Base-by-base conservation (phyloP, 2,113 vertebrate species). In the Melanotaenia duboulayi region DNA sequence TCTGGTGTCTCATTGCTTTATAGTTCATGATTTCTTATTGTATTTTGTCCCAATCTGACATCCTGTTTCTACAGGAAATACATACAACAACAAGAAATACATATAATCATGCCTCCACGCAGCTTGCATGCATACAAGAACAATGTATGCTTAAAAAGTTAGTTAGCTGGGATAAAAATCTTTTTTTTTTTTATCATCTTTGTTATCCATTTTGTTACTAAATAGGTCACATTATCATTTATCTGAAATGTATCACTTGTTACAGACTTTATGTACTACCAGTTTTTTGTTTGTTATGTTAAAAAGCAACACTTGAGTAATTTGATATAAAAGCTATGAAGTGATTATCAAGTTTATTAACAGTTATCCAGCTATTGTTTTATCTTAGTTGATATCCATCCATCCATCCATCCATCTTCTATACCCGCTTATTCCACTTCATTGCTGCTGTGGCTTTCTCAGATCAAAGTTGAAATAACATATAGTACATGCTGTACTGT, bases 31-130 rank as follows among this genome's bases (percentile, higher is more conserved):
- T 49, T 69, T 48, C 46, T 35, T 4, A 2, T 49, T 25, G 40
- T 10, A 42, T 62, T 44, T 48, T 20, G 19, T 37, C 1, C 7
- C 13, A 11, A 28, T 28, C 28, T 28, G 8, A 7, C 39, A 10
- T 65, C 39, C 24, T 42, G 20, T 16, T 58, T 67, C 23, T 24
- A 57, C 22, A 67, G 24, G 9, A 63, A 70, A 50, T 44, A 2
- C 24, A 46, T 4, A 8, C 64, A 25, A 24, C 56, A 58, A 12
- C 48, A 1, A 8, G 0, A 20, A 5, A 35, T 16, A 19, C 6
- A 65, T 14, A 6, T 20, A 1, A 28, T 23, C 0, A 4, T n/a
- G 3, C 17, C 17, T 50, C 35, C 8, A 42, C 42, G 13, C 2
- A 39, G 14, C 40, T 56, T 7, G 39, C 7, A 11, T 35, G 8